These are phyloP conservation scores for Dromius quadrimaculatus DNA, from an alignment of 2,888 invertebrate genomes.

Conservation along the genomic window DNA sequence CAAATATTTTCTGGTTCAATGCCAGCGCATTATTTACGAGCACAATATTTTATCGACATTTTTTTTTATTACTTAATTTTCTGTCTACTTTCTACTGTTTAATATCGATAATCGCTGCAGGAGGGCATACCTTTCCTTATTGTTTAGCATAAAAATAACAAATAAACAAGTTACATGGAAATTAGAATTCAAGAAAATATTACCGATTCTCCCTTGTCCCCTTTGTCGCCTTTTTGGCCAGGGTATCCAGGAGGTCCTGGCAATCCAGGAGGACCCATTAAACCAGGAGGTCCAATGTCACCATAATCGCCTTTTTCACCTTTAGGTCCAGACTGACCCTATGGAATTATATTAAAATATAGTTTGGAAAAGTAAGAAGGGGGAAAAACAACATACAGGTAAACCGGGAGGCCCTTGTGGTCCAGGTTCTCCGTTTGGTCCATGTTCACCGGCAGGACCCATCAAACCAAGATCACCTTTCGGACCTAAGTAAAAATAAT, in stretches of 20 bases:
- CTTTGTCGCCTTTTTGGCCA: constrained; percentile 90
- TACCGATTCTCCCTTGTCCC: constrained; percentile 94
- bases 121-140: constrained; percentile 29
- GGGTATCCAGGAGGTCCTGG: constrained; percentile 89
- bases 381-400: constrained; percentile 72
- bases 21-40: constrained; percentile 2
- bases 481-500: constrained; percentile 69
- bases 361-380: constrained; percentile 26
- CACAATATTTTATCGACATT: constrained; percentile 21
- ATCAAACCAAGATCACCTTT: constrained; percentile 81
- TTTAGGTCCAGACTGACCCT: constrained; percentile 87
- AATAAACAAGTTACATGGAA: constrained; percentile 18
- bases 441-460: constrained; percentile 81
- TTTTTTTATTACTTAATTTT: constrained; percentile 11
- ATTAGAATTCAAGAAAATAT: constrained; percentile 58
- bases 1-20: constrained; percentile 14
- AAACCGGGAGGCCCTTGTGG: constrained; percentile 89
- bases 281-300: constrained; percentile 92
- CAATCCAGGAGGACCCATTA: constrained; percentile 93
- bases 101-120: constrained; percentile 20
- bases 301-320: constrained; percentile 92
- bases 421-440: constrained; percentile 82
- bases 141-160: constrained; percentile 27
- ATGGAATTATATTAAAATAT: constrained; percentile 53
- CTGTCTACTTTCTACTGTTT: constrained; percentile 23